These are phyloP conservation scores for Watsonalla binaria DNA, from an alignment of 2,888 invertebrate species.

Conservation along the genomic window DNA sequence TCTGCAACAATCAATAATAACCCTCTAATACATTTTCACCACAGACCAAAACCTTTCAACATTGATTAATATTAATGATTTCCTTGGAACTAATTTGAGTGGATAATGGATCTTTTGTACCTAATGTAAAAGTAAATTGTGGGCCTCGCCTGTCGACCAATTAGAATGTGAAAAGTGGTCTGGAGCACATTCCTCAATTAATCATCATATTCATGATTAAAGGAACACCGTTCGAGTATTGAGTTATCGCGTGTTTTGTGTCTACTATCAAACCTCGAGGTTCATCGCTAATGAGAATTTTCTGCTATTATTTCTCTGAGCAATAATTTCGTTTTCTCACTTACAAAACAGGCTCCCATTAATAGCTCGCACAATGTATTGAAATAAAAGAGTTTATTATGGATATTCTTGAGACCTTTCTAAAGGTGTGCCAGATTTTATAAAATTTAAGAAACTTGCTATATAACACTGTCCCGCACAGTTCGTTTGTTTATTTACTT, in stretches of 20 bases:
- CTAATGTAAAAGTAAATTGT: constrained; percentile 70
- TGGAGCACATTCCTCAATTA: constrained; percentile 43
- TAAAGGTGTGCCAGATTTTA: no score
- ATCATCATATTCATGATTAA: constrained; percentile 36
- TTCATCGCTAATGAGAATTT: neutral
- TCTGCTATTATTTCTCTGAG: no score
- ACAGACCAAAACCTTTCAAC: constrained; percentile 45
- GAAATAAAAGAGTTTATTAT: no score
- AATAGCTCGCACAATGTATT: no score
- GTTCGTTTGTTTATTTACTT: no score
- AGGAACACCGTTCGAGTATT: constrained; percentile 18
- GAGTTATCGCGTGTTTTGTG: constrained; percentile 30
- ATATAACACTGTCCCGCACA: no score
- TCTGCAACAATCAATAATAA: neutral
- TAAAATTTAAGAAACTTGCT: no score
- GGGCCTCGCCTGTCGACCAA: constrained; percentile 43
- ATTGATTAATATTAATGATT: constrained; percentile 75
- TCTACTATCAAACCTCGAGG: constrained; percentile 13
- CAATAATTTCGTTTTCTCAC: no score
- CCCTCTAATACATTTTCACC: neutral
- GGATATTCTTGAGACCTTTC: no score
- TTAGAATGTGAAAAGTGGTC: constrained; percentile 55
- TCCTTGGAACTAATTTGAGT: constrained; percentile 70
- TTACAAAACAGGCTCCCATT: no score
- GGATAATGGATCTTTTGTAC: constrained; percentile 73